These are phyloP conservation scores for Etheostoma nigrum DNA, from an alignment of 2,797 vertebrate species.

Conservation along the genomic window DNA sequence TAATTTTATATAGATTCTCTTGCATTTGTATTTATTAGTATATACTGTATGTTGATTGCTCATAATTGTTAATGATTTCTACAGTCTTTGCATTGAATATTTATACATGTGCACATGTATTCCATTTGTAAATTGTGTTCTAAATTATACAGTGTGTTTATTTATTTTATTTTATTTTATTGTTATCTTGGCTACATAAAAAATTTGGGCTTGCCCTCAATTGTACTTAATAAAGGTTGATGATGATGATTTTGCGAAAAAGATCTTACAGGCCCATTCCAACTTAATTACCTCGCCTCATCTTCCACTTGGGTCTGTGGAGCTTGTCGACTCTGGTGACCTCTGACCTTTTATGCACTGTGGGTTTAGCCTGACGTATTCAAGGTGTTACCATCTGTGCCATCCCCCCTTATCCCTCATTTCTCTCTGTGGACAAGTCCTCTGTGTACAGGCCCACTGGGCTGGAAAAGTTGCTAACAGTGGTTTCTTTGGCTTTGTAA, in stretches of 20 bases:
- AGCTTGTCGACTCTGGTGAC: slow-evolving; percentile 65
- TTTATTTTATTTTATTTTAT: too few relatives aligned
- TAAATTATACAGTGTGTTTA: too few relatives aligned
- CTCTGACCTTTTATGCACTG: slow-evolving; percentile 69
- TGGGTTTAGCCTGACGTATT: slow-evolving; percentile 75
- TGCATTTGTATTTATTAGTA: too few relatives aligned
- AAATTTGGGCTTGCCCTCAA: background rate
- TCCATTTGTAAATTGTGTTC: too few relatives aligned
- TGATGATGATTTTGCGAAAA: background rate
- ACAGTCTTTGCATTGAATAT: too few relatives aligned
- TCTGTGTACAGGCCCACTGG: slow-evolving; percentile 71
- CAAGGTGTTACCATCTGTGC: slow-evolving; percentile 82
- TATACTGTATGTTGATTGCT: too few relatives aligned
- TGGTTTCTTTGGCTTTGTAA: slow-evolving; percentile 78
- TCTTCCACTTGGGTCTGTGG: slow-evolving; percentile 37
- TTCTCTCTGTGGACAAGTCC: slow-evolving; percentile 58
- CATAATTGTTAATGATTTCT: too few relatives aligned
- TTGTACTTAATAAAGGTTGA: background rate
- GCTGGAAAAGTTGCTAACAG: slow-evolving; percentile 80
- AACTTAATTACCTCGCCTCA: slow-evolving; percentile 48
- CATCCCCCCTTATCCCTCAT: background rate
- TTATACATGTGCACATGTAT: too few relatives aligned
- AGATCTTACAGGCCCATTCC: background rate
- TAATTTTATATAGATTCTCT: too few relatives aligned
- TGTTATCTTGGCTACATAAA: too few relatives aligned